Percentiles rank a stretch among this genome's conserved stretches.
phyloP scores from a whole-genome alignment of 1,140 invertebrate species.

The Magallana ariakensis region DNA sequence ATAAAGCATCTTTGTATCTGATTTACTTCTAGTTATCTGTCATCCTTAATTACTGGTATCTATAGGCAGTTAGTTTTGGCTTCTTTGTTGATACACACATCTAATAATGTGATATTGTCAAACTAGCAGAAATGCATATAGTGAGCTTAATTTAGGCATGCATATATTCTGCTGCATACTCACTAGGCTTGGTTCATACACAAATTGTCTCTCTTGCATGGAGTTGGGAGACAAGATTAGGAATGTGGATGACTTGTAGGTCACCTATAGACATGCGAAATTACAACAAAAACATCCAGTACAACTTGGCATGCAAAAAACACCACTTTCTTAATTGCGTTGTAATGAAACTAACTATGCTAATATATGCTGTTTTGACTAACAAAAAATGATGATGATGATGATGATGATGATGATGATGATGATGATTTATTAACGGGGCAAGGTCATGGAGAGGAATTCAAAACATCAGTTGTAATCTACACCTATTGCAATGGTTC shows the following conservation, averaged over 20 bases:
- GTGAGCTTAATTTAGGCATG: background rate
- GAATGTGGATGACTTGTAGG: slow-evolving; percentile 20
- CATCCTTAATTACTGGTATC: too few relatives aligned
- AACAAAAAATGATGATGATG: too few relatives aligned
- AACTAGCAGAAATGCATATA: too few relatives aligned
- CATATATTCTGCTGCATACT: background rate
- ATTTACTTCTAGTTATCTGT: too few relatives aligned
- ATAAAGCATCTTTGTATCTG: too few relatives aligned
- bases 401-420: too few relatives aligned
- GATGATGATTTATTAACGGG: too few relatives aligned
- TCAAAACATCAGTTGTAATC: too few relatives aligned
- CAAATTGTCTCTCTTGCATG: background rate
- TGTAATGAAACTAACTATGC: background rate
- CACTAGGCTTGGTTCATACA: background rate
- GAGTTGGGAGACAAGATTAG: background rate
- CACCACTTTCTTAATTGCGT: background rate
- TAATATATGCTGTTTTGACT: background rate
- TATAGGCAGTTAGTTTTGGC: too few relatives aligned
- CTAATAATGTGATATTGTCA: too few relatives aligned
- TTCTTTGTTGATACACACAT: too few relatives aligned
- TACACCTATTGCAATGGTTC: too few relatives aligned
- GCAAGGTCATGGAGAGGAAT: background rate
- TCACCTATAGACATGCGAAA: slow-evolving; percentile 20
- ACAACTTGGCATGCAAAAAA: background rate
- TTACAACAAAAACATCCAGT: background rate